Percentiles rank a stretch among this genome's conserved stretches.
Evolutionary conservation across 2,797 vertebrate species (phyloP).

Genomic region (Lithobates sylvaticus): DNA sequence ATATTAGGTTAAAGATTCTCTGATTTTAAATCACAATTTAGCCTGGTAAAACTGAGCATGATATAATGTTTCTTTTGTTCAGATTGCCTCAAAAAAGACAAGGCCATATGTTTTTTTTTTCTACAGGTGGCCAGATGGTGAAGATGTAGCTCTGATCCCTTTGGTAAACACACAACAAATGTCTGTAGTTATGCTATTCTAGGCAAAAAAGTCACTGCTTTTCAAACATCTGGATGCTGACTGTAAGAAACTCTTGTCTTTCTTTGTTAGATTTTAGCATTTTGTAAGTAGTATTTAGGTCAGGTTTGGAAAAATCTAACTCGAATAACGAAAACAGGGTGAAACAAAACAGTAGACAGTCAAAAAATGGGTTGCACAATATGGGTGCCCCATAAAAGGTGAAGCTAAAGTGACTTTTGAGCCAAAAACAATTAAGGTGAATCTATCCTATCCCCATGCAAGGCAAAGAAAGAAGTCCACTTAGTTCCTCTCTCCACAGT

Average conservation of each 20-base stretch:
- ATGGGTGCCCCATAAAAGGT: too few relatives aligned
- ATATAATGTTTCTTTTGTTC: slow-evolving; percentile 17
- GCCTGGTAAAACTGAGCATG: slow-evolving; percentile 6
- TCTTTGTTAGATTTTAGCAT: not conserved
- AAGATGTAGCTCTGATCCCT: slow-evolving; percentile 25
- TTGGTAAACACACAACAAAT: slow-evolving; percentile 50
- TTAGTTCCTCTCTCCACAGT: too few relatives aligned
- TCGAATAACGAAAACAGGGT: not conserved
- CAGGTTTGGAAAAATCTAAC: not conserved
- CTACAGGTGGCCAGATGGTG: slow-evolving; percentile 50
- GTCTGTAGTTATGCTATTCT: slow-evolving; percentile 19
- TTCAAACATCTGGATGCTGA: slow-evolving; percentile 34
- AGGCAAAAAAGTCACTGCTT: slow-evolving; percentile 12
- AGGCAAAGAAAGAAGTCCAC: too few relatives aligned
- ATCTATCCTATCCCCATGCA: too few relatives aligned
- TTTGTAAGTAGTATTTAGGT: too few relatives aligned
- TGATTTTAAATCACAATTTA: slow-evolving; percentile 22
- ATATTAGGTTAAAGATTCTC: slow-evolving; percentile 11
- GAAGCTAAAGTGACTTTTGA: too few relatives aligned
- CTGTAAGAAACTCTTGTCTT: not conserved
- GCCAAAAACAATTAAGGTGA: too few relatives aligned
- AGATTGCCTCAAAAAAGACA: slow-evolving; percentile 8
- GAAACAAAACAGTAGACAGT: too few relatives aligned
- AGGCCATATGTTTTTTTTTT: slow-evolving; percentile 43
- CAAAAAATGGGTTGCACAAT: too few relatives aligned